These are phyloP conservation scores for Bubo scandiacus DNA, from an alignment of 2,113 vertebrate genomes.

Conservation along the genomic window DNA sequence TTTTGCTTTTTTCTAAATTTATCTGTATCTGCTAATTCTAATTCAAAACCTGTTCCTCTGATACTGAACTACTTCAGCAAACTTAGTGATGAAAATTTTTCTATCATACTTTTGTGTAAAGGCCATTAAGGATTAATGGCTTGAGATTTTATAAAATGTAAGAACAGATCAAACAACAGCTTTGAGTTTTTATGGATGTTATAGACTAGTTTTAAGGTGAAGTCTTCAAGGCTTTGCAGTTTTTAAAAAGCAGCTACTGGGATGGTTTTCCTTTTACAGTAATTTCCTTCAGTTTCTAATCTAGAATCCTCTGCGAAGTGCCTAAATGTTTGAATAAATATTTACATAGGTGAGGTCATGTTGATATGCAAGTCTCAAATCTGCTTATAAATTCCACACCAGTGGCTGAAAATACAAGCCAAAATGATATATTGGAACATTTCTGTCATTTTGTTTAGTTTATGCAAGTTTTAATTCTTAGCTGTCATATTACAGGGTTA, in stretches of 20 bases:
- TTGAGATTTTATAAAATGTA: background rate
- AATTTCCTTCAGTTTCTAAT: background rate
- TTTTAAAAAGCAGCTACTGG: background rate
- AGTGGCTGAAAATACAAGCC: background rate
- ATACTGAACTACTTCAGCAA: background rate
- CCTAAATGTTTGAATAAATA: conserved; percentile 9
- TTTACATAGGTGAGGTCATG: background rate
- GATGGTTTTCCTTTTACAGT: conserved; percentile 26
- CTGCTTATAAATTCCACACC: background rate
- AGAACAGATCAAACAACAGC: background rate
- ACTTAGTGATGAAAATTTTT: conserved; percentile 18
- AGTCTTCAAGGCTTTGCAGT: background rate
- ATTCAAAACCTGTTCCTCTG: background rate
- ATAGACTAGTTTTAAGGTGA: background rate
- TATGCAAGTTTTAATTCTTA: background rate
- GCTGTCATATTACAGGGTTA: background rate
- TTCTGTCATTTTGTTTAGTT: background rate
- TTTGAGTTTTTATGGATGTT: background rate
- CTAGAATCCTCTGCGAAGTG: background rate
- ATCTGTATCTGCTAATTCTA: background rate
- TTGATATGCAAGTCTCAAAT: background rate
- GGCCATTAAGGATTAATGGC: background rate
- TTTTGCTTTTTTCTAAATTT: background rate
- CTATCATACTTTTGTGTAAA: background rate
- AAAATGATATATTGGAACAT: background rate